A percentile compares a stretch with the other conserved stretches of the same genome.
Conservation (phyloP, 1,140 invertebrate species). For the Heliconius melpomene region DNA sequence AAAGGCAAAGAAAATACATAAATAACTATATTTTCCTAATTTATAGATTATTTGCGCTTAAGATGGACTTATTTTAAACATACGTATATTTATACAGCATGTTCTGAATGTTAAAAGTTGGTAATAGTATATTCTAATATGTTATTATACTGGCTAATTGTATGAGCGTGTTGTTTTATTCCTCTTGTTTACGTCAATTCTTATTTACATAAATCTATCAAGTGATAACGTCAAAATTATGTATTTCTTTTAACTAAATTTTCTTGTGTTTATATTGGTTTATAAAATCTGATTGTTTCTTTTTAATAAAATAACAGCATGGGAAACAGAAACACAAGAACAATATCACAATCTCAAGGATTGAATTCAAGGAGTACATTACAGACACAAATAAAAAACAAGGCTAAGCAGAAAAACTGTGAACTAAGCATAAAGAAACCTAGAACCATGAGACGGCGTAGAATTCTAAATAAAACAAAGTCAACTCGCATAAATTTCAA, state of each 20-base stretch:
- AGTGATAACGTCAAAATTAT: constrained; percentile 18
- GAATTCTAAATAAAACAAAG: constrained; percentile 22
- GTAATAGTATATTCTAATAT: neutral
- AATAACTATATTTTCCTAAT: no score
- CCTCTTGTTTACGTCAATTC: neutral
- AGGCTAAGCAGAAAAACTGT: constrained; percentile 25
- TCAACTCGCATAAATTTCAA: constrained; percentile 31
- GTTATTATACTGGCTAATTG: neutral
- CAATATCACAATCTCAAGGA: constrained; percentile 4
- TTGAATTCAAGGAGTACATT: constrained; percentile 12
- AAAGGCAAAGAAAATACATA: no score
- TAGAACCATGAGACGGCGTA: constrained; percentile 20
- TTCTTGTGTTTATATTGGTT: neutral
- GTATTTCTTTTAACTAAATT: constrained; percentile 11
- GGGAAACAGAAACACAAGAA: constrained; percentile 43
- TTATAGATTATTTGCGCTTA: no score
- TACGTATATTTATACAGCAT: no score
- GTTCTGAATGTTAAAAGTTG: no score
- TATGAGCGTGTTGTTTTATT: neutral
- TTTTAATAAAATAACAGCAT: constrained; percentile 22
- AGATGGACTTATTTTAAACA: no score
- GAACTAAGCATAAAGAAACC: constrained; percentile 25
- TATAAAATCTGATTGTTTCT: neutral
- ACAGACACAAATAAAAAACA: constrained; percentile 19
- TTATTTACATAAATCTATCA: constrained; percentile 7